Evolutionary conservation across 2,113 vertebrate species (phyloP), one percentile per base, ranked within the genome.

Genomic region (Machaerirhynchus nigripectus): DNA sequence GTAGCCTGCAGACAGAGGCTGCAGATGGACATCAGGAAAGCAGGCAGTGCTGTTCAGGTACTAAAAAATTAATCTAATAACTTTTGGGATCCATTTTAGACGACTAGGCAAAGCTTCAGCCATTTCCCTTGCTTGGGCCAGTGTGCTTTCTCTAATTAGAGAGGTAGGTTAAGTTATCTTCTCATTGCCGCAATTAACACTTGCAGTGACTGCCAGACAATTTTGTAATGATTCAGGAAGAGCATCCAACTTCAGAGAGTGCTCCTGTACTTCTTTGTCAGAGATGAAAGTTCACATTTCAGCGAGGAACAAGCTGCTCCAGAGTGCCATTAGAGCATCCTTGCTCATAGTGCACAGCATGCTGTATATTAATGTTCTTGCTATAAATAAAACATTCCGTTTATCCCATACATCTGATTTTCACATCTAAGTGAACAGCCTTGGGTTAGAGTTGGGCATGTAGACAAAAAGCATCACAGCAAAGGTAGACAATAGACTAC

Each of bases 161-260:
- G 94, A 71, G 83, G 90, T 73, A 63, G 81, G 64, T 80, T 89
- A 95, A 89, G 69, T 91, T 89, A 67, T 96, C 96, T 94, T 70
- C 90, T 90, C 91, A 84, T 63, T 90, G 74, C 83, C 67, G 94
- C 67, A 89, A 97, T 97, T 97, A 93, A 94, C 84, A 89, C 90
- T 83, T 96, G 39, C 76, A 64, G 56, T 55, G 86, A 35, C 65
- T 97, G 94, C 83, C 92, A 97, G 89, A 93, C 77, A 95, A 91
- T 91, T 82, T 93, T 85, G 65, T 92, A 94, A 94, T 93, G 94
- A 96, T 81, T 94, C 95, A 93, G 88, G 65, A 96, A 91, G 83
- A 89, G 60, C 47, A 94, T 95, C 94, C 95, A 96, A 67, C 74
- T 90, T 86, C 94, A 59, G 73, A 93, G 53, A 81, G 60, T 88